Percentiles rank a stretch among this genome's conserved stretches.
These are phyloP conservation scores for Myotis findleyi DNA, from an alignment of 2,797 vertebrate genomes.

Conservation along the genomic window DNA sequence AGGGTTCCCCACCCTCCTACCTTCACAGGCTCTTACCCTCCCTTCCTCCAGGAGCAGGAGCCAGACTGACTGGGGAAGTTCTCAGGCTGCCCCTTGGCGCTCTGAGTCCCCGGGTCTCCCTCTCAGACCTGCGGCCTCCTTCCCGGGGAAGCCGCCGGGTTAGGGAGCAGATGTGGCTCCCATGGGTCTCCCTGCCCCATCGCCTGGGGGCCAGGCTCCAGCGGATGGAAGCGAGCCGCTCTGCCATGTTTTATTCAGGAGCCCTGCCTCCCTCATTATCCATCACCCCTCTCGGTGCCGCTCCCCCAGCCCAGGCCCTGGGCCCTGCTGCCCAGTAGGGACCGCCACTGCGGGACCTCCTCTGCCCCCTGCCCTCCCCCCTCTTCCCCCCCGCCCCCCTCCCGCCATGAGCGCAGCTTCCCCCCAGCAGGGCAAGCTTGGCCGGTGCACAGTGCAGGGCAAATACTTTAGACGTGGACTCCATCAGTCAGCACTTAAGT, in stretches of 20 bases:
- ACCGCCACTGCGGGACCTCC: neutral
- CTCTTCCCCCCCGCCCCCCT: too few species aligned
- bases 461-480: neutral
- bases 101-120: neutral
- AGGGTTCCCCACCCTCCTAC: neutral
- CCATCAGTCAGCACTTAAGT: neutral
- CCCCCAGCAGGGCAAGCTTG: neutral
- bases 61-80: neutral
- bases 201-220: neutral
- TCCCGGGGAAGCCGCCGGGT: neutral
- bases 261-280: neutral
- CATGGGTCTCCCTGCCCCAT: neutral
- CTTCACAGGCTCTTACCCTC: too few species aligned
- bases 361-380: too few species aligned
- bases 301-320: neutral
- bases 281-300: neutral
- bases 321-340: neutral
- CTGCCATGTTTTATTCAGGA: constrained; percentile 53
- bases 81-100: neutral
- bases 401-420: too few species aligned
- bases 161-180: neutral
- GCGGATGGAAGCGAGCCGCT: neutral
- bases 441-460: too few species aligned
- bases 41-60: neutral
- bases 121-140: neutral